Percentiles rank a stretch among this genome's conserved stretches.
phyloP scores from a whole-genome alignment of 2,797 vertebrate genomes.

The Alcedo quadribrachys region DNA sequence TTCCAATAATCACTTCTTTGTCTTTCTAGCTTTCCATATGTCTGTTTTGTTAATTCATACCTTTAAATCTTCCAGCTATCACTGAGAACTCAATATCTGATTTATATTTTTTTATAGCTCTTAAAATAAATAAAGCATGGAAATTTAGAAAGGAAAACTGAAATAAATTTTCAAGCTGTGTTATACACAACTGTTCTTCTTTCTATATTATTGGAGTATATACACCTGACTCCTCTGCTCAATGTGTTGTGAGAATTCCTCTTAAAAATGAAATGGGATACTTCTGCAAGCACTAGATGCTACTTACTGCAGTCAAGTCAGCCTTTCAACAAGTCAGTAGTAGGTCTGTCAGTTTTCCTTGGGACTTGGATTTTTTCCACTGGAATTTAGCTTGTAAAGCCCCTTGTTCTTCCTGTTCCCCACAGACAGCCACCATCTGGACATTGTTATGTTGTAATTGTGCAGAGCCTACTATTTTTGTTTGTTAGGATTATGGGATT shows the following conservation, averaged over 20 bases:
- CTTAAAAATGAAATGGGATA: neutral
- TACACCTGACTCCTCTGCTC: neutral
- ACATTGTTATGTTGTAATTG: slow-evolving; percentile 43
- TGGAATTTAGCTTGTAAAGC: slow-evolving; percentile 11
- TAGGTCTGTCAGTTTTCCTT: neutral
- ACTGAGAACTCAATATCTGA: neutral
- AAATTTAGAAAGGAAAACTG: neutral
- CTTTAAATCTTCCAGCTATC: neutral
- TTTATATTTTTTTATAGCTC: neutral
- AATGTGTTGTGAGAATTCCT: neutral
- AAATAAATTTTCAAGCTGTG: neutral
- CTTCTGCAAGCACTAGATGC: neutral
- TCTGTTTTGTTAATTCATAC: neutral
- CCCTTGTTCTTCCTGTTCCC: slow-evolving; percentile 28
- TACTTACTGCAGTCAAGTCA: neutral
- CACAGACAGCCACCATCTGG: slow-evolving; percentile 44
- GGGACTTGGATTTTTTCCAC: neutral
- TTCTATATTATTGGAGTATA: neutral
- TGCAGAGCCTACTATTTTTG: slow-evolving; percentile 56
- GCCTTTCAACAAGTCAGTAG: neutral
- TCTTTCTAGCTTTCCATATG: neutral
- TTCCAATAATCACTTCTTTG: neutral
- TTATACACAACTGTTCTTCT: neutral
- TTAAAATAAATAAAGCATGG: neutral
- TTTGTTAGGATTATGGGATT: slow-evolving; percentile 68